phyloP scores from a whole-genome alignment of 2,888 invertebrate species.

The Trissolcus brochymenae region DNA sequence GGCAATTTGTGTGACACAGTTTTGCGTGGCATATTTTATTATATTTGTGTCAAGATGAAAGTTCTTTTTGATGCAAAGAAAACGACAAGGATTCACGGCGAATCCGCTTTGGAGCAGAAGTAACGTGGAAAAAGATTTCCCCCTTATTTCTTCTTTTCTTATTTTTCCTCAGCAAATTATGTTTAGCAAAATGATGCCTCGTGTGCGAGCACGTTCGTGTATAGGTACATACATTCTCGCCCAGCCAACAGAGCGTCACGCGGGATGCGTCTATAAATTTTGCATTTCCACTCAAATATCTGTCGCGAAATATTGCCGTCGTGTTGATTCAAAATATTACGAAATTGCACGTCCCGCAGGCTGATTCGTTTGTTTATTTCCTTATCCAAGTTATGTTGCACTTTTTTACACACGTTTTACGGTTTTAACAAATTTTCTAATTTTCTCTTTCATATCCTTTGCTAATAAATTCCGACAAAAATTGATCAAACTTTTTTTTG shows the following conservation, averaged over 20 bases:
- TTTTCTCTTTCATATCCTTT: no score
- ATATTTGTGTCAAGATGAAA: conserved; percentile 54
- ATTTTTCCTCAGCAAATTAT: conserved; percentile 44
- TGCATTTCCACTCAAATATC: conserved; percentile 49
- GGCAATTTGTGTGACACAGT: conserved; percentile 45
- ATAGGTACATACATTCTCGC: not conserved
- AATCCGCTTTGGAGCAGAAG: conserved; percentile 52
- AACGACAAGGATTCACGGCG: conserved; percentile 46
- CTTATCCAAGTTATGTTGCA: conserved; percentile 37
- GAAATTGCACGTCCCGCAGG: conserved; percentile 39
- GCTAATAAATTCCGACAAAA: no score
- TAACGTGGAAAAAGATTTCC: conserved; percentile 48
- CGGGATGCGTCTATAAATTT: conserved; percentile 28
- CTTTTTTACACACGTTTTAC: conserved; percentile 13
- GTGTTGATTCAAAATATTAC: conserved; percentile 54
- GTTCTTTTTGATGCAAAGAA: conserved; percentile 46
- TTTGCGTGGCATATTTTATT: conserved; percentile 49
- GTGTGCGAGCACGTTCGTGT: not conserved
- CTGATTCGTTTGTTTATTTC: conserved; percentile 49
- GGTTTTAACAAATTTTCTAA: conserved; percentile 1
- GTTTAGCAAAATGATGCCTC: conserved; percentile 49
- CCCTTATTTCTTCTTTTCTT: conserved; percentile 35
- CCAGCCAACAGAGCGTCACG: not conserved
- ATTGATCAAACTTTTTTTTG: no score
- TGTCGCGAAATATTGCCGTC: conserved; percentile 53